Conservation (phyloP, 1,140 invertebrate species). For the Drosophila pachea region DNA sequence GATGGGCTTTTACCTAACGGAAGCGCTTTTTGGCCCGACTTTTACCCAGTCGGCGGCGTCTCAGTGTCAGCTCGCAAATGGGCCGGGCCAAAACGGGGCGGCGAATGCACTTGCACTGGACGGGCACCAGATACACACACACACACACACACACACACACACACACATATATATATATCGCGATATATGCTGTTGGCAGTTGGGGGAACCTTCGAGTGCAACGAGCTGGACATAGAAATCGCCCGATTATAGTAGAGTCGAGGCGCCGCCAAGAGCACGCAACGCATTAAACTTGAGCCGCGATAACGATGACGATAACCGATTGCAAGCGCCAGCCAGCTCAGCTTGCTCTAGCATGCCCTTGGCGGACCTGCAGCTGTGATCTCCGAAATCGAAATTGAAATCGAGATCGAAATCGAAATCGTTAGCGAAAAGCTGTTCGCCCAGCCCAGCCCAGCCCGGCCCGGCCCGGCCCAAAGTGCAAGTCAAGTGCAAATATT, state of each 20-base stretch:
- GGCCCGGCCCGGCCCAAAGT: constrained; percentile 9
- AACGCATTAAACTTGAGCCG: constrained; percentile 67
- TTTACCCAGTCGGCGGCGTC: constrained; percentile 25
- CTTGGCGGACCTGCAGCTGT: too few relatives aligned
- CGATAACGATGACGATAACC: constrained; percentile 26
- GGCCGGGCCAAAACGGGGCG: constrained; percentile 8
- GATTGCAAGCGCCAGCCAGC: too few relatives aligned
- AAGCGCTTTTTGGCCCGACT: constrained; percentile 39
- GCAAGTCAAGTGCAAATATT: constrained; percentile 42
- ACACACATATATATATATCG: background rate
- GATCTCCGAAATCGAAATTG: too few relatives aligned
- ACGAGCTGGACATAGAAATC: constrained; percentile 59
- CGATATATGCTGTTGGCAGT: constrained; percentile 8
- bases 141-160: background rate
- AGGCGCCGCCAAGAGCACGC: constrained; percentile 48
- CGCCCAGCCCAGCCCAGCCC: background rate
- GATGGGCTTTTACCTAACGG: constrained; percentile 61
- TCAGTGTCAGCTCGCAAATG: constrained; percentile 46
- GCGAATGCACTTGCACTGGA: constrained; percentile 19
- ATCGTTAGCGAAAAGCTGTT: background rate
- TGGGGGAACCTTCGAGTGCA: constrained; percentile 49
- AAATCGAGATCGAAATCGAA: background rate
- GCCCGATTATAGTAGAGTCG: constrained; percentile 50
- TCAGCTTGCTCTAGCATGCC: too few relatives aligned
- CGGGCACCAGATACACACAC: background rate